Evolutionary conservation across 1,140 invertebrate genomes (phyloP).

Genomic region (Papilio helenus): DNA sequence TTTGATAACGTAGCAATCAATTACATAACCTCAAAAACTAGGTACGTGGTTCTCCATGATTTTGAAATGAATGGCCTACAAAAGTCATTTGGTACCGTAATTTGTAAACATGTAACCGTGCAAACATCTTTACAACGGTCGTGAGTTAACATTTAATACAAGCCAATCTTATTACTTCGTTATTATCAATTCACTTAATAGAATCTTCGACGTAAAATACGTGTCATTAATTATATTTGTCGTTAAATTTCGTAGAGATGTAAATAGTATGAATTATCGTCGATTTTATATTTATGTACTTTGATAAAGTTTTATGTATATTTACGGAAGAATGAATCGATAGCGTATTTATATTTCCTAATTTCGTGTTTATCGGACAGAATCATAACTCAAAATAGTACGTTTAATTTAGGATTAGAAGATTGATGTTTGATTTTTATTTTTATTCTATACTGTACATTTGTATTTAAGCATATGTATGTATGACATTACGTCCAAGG

Average conservation of each 20-base stretch:
- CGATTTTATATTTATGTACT: neutral
- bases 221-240: neutral
- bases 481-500: conserved; percentile 16
- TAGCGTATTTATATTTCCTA: neutral
- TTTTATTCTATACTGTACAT: neutral
- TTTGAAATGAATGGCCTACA: neutral
- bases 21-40: neutral
- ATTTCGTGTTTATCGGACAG: neutral
- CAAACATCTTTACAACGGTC: neutral
- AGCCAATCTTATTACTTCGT: neutral
- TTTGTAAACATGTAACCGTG: conserved; percentile 11
- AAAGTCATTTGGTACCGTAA: neutral
- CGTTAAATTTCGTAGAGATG: neutral
- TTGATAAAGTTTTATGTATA: neutral
- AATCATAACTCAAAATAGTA: neutral
- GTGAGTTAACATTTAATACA: conserved; percentile 3
- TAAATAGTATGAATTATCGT: neutral
- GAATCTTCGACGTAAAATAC: neutral
- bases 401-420: neutral
- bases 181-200: neutral
- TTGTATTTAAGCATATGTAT: neutral
- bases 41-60: neutral
- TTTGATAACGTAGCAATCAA: neutral
- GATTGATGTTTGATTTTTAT: neutral
- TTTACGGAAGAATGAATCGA: conserved; percentile 1